phyloP scores from a whole-genome alignment of 2,797 vertebrate species.

The Ciconia nigra region DNA sequence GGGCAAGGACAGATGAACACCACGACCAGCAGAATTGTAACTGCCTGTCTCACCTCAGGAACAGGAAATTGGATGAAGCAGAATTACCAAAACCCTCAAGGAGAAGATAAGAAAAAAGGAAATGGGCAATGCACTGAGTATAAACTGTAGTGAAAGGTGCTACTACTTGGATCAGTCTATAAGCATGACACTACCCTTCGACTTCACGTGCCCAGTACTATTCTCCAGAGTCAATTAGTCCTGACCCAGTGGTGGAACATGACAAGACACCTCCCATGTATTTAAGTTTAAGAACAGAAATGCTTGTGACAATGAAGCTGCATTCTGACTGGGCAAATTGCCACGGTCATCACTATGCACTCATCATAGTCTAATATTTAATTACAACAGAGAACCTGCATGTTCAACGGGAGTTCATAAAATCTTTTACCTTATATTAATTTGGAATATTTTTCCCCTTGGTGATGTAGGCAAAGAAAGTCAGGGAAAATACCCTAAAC shows the following conservation, averaged over 20 bases:
- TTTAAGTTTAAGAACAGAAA: background rate
- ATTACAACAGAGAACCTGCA: background rate
- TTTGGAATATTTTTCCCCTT: background rate
- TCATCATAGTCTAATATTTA: background rate
- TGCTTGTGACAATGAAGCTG: background rate
- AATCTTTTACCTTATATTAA: background rate
- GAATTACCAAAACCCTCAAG: background rate
- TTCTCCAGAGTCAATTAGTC: background rate
- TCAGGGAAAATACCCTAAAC: background rate
- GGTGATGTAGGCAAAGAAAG: background rate
- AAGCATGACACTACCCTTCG: background rate
- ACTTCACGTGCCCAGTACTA: background rate
- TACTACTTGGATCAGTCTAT: background rate
- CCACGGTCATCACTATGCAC: background rate
- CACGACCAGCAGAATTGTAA: background rate
- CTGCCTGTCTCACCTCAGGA: background rate
- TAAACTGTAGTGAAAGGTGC: background rate
- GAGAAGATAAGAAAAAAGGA: background rate
- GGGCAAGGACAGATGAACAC: background rate
- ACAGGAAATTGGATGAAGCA: background rate
- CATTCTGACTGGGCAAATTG: background rate
- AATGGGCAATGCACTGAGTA: background rate
- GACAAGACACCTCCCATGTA: background rate
- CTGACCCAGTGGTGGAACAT: background rate
- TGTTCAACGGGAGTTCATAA: background rate